Base-by-base conservation (phyloP, 2,888 invertebrate genomes). In the Phyllotreta striolata region DNA sequence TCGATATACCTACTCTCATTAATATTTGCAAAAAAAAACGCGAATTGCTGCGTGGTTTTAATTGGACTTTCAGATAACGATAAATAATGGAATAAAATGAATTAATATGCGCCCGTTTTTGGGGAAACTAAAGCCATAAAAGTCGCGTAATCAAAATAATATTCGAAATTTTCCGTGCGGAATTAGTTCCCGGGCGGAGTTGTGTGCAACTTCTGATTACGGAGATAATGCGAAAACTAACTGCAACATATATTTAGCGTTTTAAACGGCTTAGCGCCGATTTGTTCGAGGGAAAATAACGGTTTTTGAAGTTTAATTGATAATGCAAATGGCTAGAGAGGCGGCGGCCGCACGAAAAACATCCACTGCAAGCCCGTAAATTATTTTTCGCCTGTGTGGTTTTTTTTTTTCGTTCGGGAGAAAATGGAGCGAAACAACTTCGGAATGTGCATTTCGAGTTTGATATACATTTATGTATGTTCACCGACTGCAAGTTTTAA, bases 181-280 rank as follows among this genome's bases (percentile, higher is more conserved):
- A 52, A 52, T 52, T 4, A 52, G 14, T 52, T 34, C 37, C 52
- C 12, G 13, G 4, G 24, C 24, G 24, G 10, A 52, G 52, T 52
- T 38, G 52, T 38, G 52, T 52, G 52, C 52, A 52, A 38, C 52
- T 52, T 52, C 52, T 52, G 52, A 52, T 52, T 52, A 52, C 39
- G 38, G 52, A 52, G 52, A 52, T 52, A 52, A 52, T 52, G 39
- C 52, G 52, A 52, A 52, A 52, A 52, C 52, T 52, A 52, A 52
- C 52, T 52, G 52, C 52, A 52, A 52, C 52, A 52, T 52, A 52
- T 52, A 52, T 52, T 52, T 52, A 38, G 52, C 52, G 52, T 52
- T 49, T 49, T 49, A 49, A 49, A 49, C 49, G 37, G 49, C 49
- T 49, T 49, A 49, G 49, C 49, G 49, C 49, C 52, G 52, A 52